phyloP scores from a whole-genome alignment of 2,797 vertebrate species.

The Malacoraja senta region DNA sequence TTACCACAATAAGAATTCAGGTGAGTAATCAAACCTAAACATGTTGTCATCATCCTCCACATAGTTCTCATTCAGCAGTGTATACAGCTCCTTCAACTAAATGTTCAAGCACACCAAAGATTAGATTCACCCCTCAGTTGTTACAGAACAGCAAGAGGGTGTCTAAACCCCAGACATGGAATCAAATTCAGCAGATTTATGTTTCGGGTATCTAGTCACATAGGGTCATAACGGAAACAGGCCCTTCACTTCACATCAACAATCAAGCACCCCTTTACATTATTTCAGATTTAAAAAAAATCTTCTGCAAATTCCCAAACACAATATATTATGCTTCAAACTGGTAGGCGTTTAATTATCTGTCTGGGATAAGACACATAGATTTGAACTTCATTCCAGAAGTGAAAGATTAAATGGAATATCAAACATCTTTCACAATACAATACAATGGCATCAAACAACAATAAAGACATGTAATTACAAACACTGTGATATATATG shows the following conservation, averaged over 20 bases:
- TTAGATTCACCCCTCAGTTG: background rate
- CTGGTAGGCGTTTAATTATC: background rate
- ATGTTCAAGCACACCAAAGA: background rate
- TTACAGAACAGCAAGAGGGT: background rate
- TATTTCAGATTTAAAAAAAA: too few relatives aligned
- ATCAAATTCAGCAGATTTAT: background rate
- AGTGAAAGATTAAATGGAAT: background rate
- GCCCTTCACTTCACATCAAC: too few relatives aligned
- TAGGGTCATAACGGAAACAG: background rate
- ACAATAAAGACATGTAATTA: background rate
- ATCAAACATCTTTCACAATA: background rate
- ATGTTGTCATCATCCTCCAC: constrained; percentile 99
- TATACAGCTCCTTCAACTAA: constrained; percentile 95
- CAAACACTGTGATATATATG: background rate
- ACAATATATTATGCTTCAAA: background rate
- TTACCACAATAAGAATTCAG: constrained; percentile 94
- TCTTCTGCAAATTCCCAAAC: too few relatives aligned
- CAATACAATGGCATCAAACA: background rate
- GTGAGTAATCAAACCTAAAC: constrained; percentile 98
- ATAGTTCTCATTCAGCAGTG: constrained; percentile 93
- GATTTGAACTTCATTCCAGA: background rate
- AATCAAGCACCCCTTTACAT: too few relatives aligned
- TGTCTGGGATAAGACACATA: too few relatives aligned
- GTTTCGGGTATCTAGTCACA: background rate
- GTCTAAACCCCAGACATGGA: background rate